A percentile compares a stretch with the other conserved stretches of the same genome.
phyloP scores from a whole-genome alignment of 1,140 invertebrate genomes.

The Trichonephila inaurata region DNA sequence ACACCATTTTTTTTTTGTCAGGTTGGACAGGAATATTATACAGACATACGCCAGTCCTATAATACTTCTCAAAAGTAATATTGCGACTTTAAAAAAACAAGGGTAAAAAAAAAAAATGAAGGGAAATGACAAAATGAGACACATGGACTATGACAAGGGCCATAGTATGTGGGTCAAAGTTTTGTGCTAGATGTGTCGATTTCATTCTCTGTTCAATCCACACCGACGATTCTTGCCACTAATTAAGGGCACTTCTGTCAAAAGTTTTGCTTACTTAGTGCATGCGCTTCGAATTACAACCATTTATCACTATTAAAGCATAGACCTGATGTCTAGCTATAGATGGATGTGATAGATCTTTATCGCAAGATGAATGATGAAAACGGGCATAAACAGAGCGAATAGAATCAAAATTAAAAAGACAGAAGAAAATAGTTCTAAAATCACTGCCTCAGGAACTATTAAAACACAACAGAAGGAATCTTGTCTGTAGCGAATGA shows the following conservation, averaged over 20 bases:
- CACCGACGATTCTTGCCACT: neutral
- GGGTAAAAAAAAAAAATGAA: neutral
- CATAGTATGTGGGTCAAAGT: constrained; percentile 49
- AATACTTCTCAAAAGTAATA: neutral
- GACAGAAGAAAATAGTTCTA: no score
- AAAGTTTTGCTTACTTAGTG: constrained; percentile 11
- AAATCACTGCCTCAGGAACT: no score
- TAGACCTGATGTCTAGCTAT: neutral
- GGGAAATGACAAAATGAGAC: neutral
- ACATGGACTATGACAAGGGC: neutral
- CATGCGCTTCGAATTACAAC: constrained; percentile 9
- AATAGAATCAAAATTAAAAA: no score
- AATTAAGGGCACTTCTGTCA: constrained; percentile 58
- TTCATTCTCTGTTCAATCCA: constrained; percentile 9
- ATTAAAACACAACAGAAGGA: no score
- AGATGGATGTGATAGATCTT: neutral
- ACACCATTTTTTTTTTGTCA: no score
- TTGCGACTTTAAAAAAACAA: neutral
- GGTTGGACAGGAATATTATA: no score
- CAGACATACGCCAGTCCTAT: no score
- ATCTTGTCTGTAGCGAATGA: no score
- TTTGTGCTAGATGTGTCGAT: constrained; percentile 61
- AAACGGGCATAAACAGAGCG: neutral
- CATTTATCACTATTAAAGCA: neutral
- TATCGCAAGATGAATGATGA: neutral